Evolutionary conservation across 2,797 vertebrate genomes (phyloP).

Genomic region (Hemitrygon akajei): DNA sequence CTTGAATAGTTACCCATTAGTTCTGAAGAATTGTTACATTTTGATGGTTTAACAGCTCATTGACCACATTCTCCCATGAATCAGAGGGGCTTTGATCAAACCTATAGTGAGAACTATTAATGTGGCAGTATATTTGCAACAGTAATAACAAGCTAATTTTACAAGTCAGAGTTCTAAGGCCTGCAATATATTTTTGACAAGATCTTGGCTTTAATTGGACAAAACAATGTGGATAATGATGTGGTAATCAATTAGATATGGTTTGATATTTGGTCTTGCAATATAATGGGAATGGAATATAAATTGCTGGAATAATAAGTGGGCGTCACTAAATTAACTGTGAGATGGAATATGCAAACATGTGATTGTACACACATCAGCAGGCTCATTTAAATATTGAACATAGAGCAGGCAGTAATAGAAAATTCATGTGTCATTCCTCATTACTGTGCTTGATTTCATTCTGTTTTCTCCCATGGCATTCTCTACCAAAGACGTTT

Average conservation of each 20-base stretch:
- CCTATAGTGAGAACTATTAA: background rate
- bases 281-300: slow-evolving; percentile 29
- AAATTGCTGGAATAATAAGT: slow-evolving; percentile 35
- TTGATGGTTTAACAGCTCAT: background rate
- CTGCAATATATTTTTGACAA: background rate
- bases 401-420: background rate
- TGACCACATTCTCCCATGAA: background rate
- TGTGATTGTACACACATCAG: background rate
- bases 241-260: background rate
- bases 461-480: background rate
- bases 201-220: slow-evolving; percentile 2
- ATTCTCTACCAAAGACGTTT: background rate
- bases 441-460: background rate
- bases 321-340: background rate
- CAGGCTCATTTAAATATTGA: background rate
- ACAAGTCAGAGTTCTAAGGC: background rate
- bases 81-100: background rate
- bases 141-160: background rate
- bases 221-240: slow-evolving; percentile 2
- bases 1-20: too few relatives aligned
- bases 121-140: background rate
- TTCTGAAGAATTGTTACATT: background rate
- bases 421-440: background rate
- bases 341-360: slow-evolving; percentile 23
- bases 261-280: background rate